phyloP scores from a whole-genome alignment of 92 coral and sea anemone species.

The Palythoa grandis region DNA sequence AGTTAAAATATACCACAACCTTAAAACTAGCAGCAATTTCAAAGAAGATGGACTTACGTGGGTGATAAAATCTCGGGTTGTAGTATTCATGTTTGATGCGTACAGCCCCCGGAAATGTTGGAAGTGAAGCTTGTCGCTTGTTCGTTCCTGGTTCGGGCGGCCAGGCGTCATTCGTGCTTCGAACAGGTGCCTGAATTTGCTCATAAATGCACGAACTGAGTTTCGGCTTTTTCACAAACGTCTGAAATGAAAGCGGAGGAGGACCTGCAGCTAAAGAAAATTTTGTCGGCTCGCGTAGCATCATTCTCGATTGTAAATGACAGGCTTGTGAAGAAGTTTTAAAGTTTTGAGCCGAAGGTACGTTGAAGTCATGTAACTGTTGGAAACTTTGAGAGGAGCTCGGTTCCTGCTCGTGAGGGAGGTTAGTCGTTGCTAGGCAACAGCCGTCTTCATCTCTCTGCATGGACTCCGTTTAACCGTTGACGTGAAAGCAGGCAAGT shows the following conservation, averaged over 20 bases:
- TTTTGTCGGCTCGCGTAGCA: slow-evolving; percentile 22
- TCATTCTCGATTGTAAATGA: slow-evolving; percentile 16
- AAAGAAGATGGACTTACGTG: slow-evolving; percentile 26
- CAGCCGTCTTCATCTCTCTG: slow-evolving; percentile 35
- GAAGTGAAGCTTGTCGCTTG: background rate
- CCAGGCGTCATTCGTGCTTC: slow-evolving; percentile 7
- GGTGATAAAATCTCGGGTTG: slow-evolving; percentile 27
- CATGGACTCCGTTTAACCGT: slow-evolving; percentile 4
- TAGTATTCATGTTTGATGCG: slow-evolving; percentile 34
- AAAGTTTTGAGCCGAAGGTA: background rate
- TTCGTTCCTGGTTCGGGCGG: background rate
- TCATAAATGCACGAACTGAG: slow-evolving; percentile 26
- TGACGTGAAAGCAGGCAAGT: background rate
- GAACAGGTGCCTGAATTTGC: slow-evolving; percentile 10
- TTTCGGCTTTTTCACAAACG: slow-evolving; percentile 27
- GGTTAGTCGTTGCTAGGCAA: slow-evolving; percentile 39
- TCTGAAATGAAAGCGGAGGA: background rate
- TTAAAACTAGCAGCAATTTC: background rate
- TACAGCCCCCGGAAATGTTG: background rate
- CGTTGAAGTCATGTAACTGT: background rate
- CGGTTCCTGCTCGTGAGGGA: slow-evolving; percentile 17
- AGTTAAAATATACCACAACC: background rate
- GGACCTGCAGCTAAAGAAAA: slow-evolving; percentile 7
- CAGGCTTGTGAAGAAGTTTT: background rate
- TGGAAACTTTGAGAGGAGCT: background rate